Evolutionary conservation across 2,888 invertebrate species (phyloP).

Genomic region (Melangyna quadrimaculata): DNA sequence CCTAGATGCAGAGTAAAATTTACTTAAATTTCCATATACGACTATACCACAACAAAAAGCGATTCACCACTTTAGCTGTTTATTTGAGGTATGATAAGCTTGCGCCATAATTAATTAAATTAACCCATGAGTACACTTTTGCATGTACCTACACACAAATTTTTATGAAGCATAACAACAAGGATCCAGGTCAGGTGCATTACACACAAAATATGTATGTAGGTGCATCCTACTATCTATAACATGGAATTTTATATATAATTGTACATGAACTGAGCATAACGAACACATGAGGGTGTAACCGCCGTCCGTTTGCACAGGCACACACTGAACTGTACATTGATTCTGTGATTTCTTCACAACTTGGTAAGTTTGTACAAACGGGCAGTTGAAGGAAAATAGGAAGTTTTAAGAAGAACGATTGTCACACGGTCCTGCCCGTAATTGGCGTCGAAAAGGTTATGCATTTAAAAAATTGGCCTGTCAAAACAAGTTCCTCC

Average conservation of each 20-base stretch:
- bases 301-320: background rate
- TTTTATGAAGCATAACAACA: background rate
- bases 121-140: conserved; percentile 51
- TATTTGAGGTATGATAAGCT: conserved; percentile 70
- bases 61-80: conserved; percentile 67
- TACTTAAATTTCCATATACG: conserved; percentile 44
- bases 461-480: no score
- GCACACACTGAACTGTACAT: background rate
- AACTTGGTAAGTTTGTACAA: background rate
- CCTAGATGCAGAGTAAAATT: conserved; percentile 14
- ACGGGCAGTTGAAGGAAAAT: no score
- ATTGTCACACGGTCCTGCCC: background rate
- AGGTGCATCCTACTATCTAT: background rate
- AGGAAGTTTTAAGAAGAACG: background rate
- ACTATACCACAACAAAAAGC: conserved; percentile 52
- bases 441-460: background rate
- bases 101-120: conserved; percentile 69
- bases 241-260: background rate
- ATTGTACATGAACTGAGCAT: background rate
- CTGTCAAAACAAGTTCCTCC: no score
- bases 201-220: conserved; percentile 30
- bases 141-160: background rate
- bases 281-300: background rate
- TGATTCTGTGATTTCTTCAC: background rate
- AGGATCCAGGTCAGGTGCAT: conserved; percentile 63